Evolutionary conservation across 2,113 vertebrate species (phyloP).

Genomic region (Cyprinus carpio): DNA sequence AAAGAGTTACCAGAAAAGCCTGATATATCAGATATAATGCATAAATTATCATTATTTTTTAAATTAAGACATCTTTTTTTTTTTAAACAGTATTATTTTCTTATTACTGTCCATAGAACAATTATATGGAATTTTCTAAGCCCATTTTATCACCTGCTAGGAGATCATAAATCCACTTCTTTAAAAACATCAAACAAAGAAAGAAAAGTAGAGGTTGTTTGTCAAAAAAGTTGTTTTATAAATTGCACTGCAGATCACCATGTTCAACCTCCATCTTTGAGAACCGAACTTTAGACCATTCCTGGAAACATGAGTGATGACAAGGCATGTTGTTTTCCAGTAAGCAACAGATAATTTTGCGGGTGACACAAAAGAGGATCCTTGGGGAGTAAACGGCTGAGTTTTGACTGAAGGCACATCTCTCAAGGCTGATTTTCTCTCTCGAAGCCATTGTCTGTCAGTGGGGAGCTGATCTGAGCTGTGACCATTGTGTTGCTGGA

Average conservation of each 20-base stretch:
- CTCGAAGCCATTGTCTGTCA: constrained; percentile 32
- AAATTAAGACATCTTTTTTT: too few relatives aligned
- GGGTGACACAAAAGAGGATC: constrained; percentile 29
- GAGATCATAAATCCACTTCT: background rate
- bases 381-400: constrained; percentile 35
- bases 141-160: background rate
- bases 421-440: constrained; percentile 12
- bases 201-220: constrained; percentile 9
- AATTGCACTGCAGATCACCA: background rate
- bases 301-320: background rate
- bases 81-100: background rate
- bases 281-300: constrained; percentile 24
- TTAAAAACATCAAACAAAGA: background rate
- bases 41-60: too few relatives aligned
- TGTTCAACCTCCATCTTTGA: constrained; percentile 7
- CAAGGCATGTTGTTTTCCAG: background rate
- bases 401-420: constrained; percentile 49
- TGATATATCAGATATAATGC: background rate
- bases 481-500: constrained; percentile 31
- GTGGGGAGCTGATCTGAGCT: constrained; percentile 36
- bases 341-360: constrained; percentile 25
- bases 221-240: too few relatives aligned
- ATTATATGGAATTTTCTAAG: background rate
- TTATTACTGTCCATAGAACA: background rate
- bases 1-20: background rate